A percentile compares a stretch with the other conserved stretches of the same genome.
These are phyloP conservation scores for Tetheella fluctuosa DNA, from an alignment of 2,888 invertebrate genomes.

Conservation along the genomic window DNA sequence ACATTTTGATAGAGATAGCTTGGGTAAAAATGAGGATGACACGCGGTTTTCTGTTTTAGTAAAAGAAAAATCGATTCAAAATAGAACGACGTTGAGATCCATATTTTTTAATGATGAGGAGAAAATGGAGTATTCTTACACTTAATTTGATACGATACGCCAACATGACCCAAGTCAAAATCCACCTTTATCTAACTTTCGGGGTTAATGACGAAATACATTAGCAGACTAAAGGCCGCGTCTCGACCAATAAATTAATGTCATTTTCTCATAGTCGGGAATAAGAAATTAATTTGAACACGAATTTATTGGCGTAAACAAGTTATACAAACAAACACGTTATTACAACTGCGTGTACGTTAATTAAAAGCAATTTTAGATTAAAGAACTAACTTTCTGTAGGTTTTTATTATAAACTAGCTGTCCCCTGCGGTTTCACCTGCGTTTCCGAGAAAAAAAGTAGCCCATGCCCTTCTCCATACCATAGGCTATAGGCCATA, in stretches of 20 bases:
- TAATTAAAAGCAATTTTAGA: slow-evolving; percentile 7
- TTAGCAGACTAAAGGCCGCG: slow-evolving; percentile 2
- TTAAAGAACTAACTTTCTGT: neutral
- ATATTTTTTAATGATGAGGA: no score
- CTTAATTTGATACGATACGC: neutral
- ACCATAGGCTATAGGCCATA: no score
- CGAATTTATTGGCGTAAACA: slow-evolving; percentile 7
- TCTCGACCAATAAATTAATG: slow-evolving; percentile 6
- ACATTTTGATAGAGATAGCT: no score
- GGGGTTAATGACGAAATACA: slow-evolving; percentile 9
- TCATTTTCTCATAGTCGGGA: neutral
- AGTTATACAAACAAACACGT: neutral
- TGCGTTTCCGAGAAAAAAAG: no score
- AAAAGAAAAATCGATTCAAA: no score
- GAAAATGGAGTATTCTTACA: no score
- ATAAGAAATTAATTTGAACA: slow-evolving; percentile 7
- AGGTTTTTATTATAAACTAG: no score
- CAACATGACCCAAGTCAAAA: neutral
- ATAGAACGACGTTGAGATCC: no score
- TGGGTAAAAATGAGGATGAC: no score
- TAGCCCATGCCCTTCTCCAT: no score
- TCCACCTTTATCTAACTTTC: slow-evolving; percentile 2
- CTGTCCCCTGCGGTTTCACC: no score
- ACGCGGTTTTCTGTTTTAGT: no score
- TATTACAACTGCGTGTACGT: neutral